These are phyloP conservation scores for Rhimphoctona megacephalus DNA, from an alignment of 2,888 invertebrate species.

Conservation along the genomic window DNA sequence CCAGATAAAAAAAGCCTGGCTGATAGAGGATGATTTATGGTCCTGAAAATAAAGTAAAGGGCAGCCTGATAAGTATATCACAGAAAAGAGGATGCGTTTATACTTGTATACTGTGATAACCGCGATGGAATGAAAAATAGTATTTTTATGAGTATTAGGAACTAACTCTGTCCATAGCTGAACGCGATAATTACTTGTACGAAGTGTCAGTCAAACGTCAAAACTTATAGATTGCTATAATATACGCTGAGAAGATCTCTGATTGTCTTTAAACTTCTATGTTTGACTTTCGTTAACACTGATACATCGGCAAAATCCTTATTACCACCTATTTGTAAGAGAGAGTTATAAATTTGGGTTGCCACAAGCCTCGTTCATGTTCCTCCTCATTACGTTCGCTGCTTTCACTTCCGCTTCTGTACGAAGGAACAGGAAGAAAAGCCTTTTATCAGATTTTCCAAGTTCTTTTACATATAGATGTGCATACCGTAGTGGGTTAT, in stretches of 20 bases:
- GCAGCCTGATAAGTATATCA: not conserved
- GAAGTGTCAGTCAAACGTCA: conserved; percentile 55
- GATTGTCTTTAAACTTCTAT: conserved; percentile 44
- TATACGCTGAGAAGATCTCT: conserved; percentile 28
- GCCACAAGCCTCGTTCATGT: conserved; percentile 10
- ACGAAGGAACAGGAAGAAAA: conserved; percentile 6
- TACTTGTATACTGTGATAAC: not conserved
- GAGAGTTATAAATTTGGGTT: conserved; percentile 45
- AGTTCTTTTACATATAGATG: not conserved
- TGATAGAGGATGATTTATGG: conserved; percentile 18
- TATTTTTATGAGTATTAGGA: not conserved
- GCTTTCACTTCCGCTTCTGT: conserved; percentile 56
- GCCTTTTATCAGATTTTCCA: not conserved
- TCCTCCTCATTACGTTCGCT: conserved; percentile 22
- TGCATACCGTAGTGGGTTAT: not conserved
- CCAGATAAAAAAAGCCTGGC: not conserved
- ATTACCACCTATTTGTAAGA: conserved; percentile 1
- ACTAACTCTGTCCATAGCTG: not conserved
- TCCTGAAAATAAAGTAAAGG: conserved; percentile 23
- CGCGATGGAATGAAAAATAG: not conserved
- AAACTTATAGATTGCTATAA: conserved; percentile 32
- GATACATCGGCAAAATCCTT: conserved; percentile 2
- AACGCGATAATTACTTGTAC: conserved; percentile 41
- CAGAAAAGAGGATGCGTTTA: not conserved
- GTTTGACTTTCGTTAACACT: conserved; percentile 40